Evolutionary conservation across 2,888 invertebrate genomes (phyloP), one percentile per base, ranked within the genome.

Genomic region (Phrixothrix hirtus): DNA sequence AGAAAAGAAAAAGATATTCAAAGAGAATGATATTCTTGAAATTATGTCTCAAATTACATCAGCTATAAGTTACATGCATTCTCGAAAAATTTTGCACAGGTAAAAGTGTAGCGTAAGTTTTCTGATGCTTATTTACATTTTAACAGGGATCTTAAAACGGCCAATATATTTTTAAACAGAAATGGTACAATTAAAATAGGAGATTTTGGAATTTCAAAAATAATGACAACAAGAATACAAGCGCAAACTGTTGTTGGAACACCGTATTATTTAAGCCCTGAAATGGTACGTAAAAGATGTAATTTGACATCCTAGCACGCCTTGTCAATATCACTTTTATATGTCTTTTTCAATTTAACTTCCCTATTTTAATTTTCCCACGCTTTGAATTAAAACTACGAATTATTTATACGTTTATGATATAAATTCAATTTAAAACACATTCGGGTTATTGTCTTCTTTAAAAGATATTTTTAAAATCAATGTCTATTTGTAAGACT

Each of bases 191-290:
- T 88, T 0, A 88, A 88, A 75, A 80, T 86, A 26, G 88, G 88
- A 0, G 88, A 88, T 71, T 88, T 88, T 75, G 88, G 88, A 14
- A 88, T 89, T 59, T 86, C 86, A 1, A 88, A 88, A 74, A 82
- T 87, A 66, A 80, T 88, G 80, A 82, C 83, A 39, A 85, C 86
- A 0, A 78, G 77, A 72, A 80, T 81, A 16, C 83, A 82, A 61
- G 86, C 86, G 1, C 82, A 84, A 63, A 87, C 86, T 1, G 84
- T 87, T 9, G 76, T 87, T n/a, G 87, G 87, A 3, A 87, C 87
- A 2, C 87, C 87, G 0, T 86, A 86, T 67, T 87, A 87, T 68
- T 83, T 87, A 53, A 86, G 85, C 63, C 87, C 87, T n/a, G 87
- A 87, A 76, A 86, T 87, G 83, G 83, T 78, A 76, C n/a, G n/a